phyloP scores from a whole-genome alignment of 2,113 vertebrate genomes.

The Fulmarus glacialis region DNA sequence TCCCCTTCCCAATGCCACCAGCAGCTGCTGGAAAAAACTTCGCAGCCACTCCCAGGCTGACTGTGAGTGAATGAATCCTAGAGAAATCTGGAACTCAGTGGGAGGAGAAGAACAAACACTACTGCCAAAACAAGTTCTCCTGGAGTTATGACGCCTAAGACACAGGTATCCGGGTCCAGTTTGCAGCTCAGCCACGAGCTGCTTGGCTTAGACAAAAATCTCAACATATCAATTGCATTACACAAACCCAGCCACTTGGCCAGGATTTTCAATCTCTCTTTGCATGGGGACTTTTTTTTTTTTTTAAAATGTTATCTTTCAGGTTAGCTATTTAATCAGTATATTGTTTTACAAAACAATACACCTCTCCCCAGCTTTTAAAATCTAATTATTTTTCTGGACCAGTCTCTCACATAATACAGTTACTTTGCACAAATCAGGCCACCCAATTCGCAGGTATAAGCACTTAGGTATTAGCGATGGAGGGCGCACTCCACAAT shows the following conservation, averaged over 20 bases:
- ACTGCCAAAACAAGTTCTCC: background rate
- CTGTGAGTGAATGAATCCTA: background rate
- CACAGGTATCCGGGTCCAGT: background rate
- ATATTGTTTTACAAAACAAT: background rate
- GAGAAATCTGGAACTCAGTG: background rate
- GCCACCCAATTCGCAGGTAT: background rate
- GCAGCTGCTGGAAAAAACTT: background rate
- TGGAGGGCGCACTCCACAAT: background rate
- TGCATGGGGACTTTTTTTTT: background rate
- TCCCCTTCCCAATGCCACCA: background rate
- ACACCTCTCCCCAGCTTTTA: background rate
- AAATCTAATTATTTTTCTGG: background rate
- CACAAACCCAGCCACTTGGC: background rate
- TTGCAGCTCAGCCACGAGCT: background rate
- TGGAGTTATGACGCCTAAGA: background rate
- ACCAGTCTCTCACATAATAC: background rate
- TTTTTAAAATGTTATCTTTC: background rate
- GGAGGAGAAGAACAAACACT: background rate
- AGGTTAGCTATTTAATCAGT: background rate
- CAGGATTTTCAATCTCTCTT: background rate
- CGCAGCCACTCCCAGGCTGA: background rate
- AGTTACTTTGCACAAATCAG: background rate
- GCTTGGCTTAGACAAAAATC: background rate
- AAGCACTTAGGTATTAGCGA: background rate
- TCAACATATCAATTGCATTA: accelerated